Conservation (phyloP, 2,113 vertebrate species). For the Charadrius vociferus region DNA sequence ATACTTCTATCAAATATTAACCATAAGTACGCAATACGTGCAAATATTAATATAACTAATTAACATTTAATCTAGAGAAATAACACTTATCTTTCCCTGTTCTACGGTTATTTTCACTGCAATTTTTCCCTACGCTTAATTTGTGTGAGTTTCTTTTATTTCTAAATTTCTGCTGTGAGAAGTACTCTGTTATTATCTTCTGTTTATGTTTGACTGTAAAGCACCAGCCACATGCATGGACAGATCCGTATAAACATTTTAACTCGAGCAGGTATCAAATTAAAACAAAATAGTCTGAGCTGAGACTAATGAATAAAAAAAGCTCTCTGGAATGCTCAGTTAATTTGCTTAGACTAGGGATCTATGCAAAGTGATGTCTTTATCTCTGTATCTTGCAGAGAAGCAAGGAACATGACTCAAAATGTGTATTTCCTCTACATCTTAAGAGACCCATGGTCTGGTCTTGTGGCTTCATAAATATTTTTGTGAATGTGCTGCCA, state of each 20-base stretch:
- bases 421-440: neutral
- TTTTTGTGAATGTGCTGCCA: neutral
- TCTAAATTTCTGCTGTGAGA: neutral
- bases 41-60: neutral
- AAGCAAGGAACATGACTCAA: neutral
- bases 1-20: neutral
- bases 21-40: neutral
- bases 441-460: neutral
- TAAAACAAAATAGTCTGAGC: neutral
- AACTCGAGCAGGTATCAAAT: neutral
- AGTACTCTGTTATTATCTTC: neutral
- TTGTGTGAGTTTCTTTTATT: neutral
- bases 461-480: neutral
- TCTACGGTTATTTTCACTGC: neutral
- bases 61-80: neutral
- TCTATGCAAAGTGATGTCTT: neutral
- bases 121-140: neutral
- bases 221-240: neutral
- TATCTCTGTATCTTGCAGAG: neutral
- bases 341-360: neutral
- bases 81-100: neutral
- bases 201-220: neutral
- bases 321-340: neutral
- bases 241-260: neutral
- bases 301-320: neutral